A percentile compares a stretch with the other conserved stretches of the same genome.
These are phyloP conservation scores for Pedionomus torquatus DNA, from an alignment of 2,113 vertebrate genomes.

Conservation along the genomic window DNA sequence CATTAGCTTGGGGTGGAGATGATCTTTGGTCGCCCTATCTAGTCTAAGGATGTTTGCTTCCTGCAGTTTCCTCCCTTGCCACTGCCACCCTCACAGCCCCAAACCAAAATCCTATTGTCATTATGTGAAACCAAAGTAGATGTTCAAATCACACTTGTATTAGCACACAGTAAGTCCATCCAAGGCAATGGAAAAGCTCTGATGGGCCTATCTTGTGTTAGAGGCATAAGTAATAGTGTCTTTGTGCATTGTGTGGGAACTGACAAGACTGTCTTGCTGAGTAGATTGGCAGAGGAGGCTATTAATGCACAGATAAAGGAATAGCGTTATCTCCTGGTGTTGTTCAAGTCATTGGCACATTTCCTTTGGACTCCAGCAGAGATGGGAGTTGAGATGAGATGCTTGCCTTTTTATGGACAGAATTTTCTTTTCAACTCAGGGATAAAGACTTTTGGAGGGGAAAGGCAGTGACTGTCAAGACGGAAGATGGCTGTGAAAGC, in stretches of 20 bases:
- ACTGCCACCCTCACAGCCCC: fast-evolving
- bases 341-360: not conserved
- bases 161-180: not conserved
- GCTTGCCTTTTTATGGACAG: not conserved
- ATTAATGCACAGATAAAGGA: not conserved
- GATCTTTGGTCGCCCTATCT: not conserved
- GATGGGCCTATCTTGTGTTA: not conserved
- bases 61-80: not conserved
- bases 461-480: not conserved
- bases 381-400: not conserved
- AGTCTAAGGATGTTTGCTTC: not conserved
- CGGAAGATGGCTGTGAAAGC: not conserved
- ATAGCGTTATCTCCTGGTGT: not conserved
- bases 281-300: not conserved
- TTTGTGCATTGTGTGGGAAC: not conserved
- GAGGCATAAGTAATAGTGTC: not conserved
- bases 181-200: not conserved
- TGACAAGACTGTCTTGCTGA: not conserved
- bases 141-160: not conserved
- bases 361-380: not conserved
- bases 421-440: not conserved
- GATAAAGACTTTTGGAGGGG: not conserved
- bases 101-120: not conserved
- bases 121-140: not conserved
- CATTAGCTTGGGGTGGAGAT: not conserved